phyloP scores from a whole-genome alignment of 2,113 vertebrate genomes.

The Mirounga angustirostris region DNA sequence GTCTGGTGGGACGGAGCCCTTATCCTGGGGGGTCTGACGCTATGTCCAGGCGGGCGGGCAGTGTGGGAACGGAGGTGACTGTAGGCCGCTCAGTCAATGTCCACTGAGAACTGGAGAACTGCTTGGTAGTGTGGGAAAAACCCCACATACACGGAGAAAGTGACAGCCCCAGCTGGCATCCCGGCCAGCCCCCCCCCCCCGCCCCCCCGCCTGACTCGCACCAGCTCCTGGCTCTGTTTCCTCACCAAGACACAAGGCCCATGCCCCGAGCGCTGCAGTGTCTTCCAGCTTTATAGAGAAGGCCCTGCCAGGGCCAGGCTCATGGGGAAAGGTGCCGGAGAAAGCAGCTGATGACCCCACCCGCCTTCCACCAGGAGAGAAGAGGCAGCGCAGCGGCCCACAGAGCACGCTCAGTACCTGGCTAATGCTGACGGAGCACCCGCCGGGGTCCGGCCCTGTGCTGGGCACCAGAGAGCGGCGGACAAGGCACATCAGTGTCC shows the following conservation, averaged over 20 bases:
- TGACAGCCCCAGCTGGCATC: neutral
- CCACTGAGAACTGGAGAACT: neutral
- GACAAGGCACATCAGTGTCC: neutral
- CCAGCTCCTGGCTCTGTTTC: neutral
- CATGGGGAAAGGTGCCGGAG: neutral
- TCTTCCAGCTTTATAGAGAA: neutral
- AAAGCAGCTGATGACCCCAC: accelerated
- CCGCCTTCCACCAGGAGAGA: neutral
- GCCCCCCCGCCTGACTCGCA: neutral
- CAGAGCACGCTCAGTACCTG: neutral
- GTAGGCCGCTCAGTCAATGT: neutral
- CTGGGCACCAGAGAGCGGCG: neutral
- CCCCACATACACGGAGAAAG: neutral
- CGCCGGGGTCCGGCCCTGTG: neutral
- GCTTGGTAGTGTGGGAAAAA: neutral
- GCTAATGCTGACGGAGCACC: neutral
- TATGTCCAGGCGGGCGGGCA: neutral
- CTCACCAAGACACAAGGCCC: neutral
- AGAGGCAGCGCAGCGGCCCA: neutral
- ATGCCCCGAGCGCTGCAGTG: accelerated
- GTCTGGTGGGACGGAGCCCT: neutral
- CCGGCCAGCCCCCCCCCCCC: too few relatives aligned
- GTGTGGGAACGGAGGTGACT: neutral
- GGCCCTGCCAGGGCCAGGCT: neutral
- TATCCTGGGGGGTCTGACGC: neutral